Conservation (phyloP, 2,797 vertebrate species). For the Muraenolepis orangiensis region DNA sequence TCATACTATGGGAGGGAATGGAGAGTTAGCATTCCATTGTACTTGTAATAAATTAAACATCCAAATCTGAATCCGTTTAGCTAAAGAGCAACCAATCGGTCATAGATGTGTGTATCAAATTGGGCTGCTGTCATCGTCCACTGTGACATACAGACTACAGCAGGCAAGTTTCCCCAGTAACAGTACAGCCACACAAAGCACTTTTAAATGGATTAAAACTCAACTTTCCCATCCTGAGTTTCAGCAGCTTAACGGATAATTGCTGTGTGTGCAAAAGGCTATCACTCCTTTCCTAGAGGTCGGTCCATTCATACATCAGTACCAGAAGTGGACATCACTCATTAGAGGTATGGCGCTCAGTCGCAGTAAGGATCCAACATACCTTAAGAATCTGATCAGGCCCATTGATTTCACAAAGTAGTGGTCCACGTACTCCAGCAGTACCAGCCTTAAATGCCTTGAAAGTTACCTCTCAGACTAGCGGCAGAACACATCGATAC, state of each 20-base stretch:
- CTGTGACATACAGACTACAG: background rate
- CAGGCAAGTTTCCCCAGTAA: constrained; percentile 6
- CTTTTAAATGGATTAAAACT: constrained; percentile 73
- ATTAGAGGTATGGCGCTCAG: constrained; percentile 46
- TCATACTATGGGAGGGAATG: too few relatives aligned
- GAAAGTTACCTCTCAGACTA: background rate
- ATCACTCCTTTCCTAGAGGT: constrained; percentile 59
- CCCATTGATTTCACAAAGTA: constrained; percentile 36
- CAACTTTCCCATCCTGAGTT: constrained; percentile 52
- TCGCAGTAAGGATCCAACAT: constrained; percentile 54
- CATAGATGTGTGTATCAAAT: too few relatives aligned
- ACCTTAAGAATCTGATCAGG: constrained; percentile 30
- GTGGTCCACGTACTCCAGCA: constrained; percentile 39
- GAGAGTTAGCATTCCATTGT: too few relatives aligned
- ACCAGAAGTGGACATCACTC: constrained; percentile 52
- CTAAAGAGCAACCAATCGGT: too few relatives aligned
- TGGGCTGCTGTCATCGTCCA: background rate
- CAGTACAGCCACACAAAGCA: constrained; percentile 27
- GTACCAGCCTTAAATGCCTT: constrained; percentile 20
- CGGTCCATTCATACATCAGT: constrained; percentile 51
- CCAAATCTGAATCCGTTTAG: too few relatives aligned
- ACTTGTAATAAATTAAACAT: too few relatives aligned
- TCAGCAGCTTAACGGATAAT: constrained; percentile 61
- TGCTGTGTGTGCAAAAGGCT: constrained; percentile 50
- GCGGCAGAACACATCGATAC: background rate